Conservation (phyloP, 2,888 invertebrate species). For the Drosophila leonis region DNA sequence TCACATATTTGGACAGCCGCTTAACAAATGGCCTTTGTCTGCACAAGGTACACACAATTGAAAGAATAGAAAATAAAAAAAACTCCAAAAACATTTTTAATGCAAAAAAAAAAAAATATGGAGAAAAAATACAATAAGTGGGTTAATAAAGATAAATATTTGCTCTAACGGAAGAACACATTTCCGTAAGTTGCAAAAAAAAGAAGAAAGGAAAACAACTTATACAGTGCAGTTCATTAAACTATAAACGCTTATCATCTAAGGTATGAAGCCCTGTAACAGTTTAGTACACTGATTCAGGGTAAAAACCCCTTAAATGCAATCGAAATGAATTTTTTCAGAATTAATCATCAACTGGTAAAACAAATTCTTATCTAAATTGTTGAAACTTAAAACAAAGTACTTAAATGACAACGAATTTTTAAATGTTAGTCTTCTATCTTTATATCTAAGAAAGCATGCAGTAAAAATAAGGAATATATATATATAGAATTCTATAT, state of each 20-base stretch:
- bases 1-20: constrained; percentile 48
- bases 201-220: neutral
- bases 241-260: neutral
- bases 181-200: neutral
- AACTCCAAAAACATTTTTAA: neutral
- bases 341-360: neutral
- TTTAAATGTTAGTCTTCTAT: neutral
- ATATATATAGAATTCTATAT: neutral
- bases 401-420: neutral
- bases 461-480: neutral
- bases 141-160: constrained; percentile 9
- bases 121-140: neutral
- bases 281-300: neutral
- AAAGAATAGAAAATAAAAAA: neutral
- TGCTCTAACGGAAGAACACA: neutral
- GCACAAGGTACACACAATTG: neutral
- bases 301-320: neutral
- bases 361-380: neutral
- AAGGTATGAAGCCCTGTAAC: neutral
- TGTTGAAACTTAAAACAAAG: neutral
- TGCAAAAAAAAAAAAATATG: too few species aligned
- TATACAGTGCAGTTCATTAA: neutral
- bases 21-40: constrained; percentile 29
- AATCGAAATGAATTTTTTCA: neutral
- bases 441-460: neutral